Conservation (phyloP, 2,888 invertebrate species). For the Polyommatus iphigenia region DNA sequence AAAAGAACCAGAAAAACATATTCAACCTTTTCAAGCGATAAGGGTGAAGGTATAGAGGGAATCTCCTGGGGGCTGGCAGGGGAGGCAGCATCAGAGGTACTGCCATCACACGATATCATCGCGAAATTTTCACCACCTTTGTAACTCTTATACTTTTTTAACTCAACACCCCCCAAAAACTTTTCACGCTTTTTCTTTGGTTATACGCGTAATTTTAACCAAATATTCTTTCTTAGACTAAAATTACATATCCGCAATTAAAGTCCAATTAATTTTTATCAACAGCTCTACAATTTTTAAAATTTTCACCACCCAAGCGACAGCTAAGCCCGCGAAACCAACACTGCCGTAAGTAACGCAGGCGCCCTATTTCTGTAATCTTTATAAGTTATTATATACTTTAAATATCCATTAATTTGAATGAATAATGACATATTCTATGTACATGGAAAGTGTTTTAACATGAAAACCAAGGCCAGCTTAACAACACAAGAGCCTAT, state of each 20-base stretch:
- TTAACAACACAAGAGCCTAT: neutral
- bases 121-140: slow-evolving; percentile 13
- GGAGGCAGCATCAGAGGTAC: slow-evolving; percentile 69
- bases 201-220: neutral
- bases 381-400: no score
- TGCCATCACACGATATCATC: slow-evolving; percentile 74
- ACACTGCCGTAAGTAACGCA: slow-evolving; percentile 5
- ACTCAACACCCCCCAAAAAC: neutral
- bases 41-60: slow-evolving; percentile 64
- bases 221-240: neutral
- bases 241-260: neutral
- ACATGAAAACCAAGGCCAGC: neutral
- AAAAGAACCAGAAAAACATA: neutral
- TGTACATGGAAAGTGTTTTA: neutral
- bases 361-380: neutral
- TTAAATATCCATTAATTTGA: slow-evolving; percentile 37
- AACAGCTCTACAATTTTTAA: neutral
- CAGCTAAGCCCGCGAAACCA: neutral
- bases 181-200: neutral
- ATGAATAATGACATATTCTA: neutral
- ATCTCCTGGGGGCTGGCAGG: slow-evolving; percentile 64
- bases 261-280: neutral
- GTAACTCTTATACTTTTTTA: neutral
- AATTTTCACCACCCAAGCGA: slow-evolving; percentile 10
- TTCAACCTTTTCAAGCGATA: slow-evolving; percentile 68